Evolutionary conservation across 92 coral and sea anemone species (phyloP), one percentile per base, ranked within the genome.

Genomic region (Siderastrea siderea): DNA sequence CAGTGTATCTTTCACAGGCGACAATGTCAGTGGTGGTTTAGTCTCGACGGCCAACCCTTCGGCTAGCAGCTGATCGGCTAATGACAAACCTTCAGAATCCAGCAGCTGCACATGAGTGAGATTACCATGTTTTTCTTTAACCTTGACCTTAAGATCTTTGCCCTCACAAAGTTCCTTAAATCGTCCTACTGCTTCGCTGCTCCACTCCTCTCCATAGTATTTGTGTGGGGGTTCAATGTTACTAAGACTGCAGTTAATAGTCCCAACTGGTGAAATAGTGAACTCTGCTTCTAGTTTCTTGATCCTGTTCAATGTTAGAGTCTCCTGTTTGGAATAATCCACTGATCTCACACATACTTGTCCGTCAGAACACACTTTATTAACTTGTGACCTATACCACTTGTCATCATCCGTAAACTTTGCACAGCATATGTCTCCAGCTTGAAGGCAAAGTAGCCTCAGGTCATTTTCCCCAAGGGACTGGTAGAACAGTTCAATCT

Each of bases 361-460:
- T 55, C 92, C 92, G 68, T 86, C 86, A 50, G 93, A 79, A 44
- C 84, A 64, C 38, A 54, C 71, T 75, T 85, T 80, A 44, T 65
- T 87, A 38, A 94, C 93, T 51, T 74, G 87, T 0, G 94, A 94
- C 53, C 97, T 91, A 58, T 84, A 92, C 97, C 97, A 94, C 64
- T 90, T 92, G 64, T 90, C 82, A 74, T 94, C 95, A n/a, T 88
- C 95, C 43, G 83, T 83, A 69, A 86, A 94, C 82, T 94, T 87
- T 12, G 93, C 97, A 67, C 97, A 94, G 70, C 97, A 94, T 15
- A 71, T 60, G 3, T 86, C 80, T 10, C 92, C 94, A 17, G 75
- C 74, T 47, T 84, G 89, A 44, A 75, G 88, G 45, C 71, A 80
- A 48, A 65, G 62, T 59, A 92, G 8, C 79, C 77, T 75, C 76